Percentiles rank a stretch among this genome's conserved stretches.
Conservation (phyloP, 2,888 invertebrate species). For the Auanema sp. region DNA sequence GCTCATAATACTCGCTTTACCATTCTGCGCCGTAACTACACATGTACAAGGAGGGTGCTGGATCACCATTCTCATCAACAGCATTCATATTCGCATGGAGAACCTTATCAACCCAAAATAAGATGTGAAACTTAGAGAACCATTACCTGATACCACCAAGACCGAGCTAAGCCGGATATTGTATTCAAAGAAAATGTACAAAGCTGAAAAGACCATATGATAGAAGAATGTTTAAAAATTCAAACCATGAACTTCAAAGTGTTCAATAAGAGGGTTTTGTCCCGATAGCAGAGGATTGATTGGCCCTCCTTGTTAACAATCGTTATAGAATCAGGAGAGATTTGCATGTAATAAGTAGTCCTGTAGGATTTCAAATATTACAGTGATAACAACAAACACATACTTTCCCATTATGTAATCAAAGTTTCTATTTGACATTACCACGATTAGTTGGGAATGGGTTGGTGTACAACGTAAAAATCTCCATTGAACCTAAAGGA, state of each 20-base stretch:
- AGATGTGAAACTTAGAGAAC: not conserved
- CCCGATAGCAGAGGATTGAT: slow-evolving; percentile 47
- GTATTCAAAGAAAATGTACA: slow-evolving; percentile 20
- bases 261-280: slow-evolving; percentile 29
- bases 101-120: slow-evolving; percentile 1
- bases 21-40: slow-evolving; percentile 45
- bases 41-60: slow-evolving; percentile 52
- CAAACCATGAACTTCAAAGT: slow-evolving; percentile 32
- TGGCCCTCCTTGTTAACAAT: slow-evolving; percentile 47
- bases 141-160: slow-evolving; percentile 21
- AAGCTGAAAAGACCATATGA: slow-evolving; percentile 19
- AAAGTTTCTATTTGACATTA: slow-evolving; percentile 39
- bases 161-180: slow-evolving; percentile 18
- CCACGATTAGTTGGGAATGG: slow-evolving; percentile 35
- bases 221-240: slow-evolving; percentile 4
- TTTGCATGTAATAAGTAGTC: slow-evolving; percentile 38
- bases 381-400: slow-evolving; percentile 13
- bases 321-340: slow-evolving; percentile 29
- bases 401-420: slow-evolving; percentile 46
- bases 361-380: slow-evolving; percentile 15
- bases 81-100: slow-evolving; percentile 52
- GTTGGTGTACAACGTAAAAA: slow-evolving; percentile 41
- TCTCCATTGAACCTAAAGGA: slow-evolving; percentile 38
- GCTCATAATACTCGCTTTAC: slow-evolving; percentile 17
- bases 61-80: slow-evolving; percentile 37